These are phyloP conservation scores for Hirtodrosophila trivittata DNA, from an alignment of 2,888 invertebrate species.

Conservation along the genomic window DNA sequence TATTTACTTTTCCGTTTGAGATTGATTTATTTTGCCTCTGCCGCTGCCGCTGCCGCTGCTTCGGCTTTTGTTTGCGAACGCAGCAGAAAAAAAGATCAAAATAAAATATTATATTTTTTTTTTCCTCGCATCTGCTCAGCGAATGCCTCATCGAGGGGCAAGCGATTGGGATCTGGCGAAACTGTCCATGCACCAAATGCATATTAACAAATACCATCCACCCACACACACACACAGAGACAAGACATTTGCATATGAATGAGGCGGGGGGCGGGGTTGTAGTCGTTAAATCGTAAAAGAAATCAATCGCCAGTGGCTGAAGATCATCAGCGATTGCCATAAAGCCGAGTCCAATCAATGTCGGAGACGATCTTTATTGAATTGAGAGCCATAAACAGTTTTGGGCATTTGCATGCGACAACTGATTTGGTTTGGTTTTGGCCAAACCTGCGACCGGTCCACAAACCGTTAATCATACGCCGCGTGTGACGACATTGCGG, in stretches of 20 bases:
- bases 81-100: constrained; percentile 47
- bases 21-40: constrained; percentile 70
- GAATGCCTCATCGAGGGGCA: background rate
- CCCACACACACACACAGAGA: background rate
- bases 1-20: constrained; percentile 68
- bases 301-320: background rate
- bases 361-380: background rate
- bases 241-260: background rate
- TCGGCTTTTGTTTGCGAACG: constrained; percentile 52
- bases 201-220: constrained; percentile 34
- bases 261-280: background rate
- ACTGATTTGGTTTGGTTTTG: constrained; percentile 39
- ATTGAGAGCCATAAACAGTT: too few species aligned
- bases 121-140: constrained; percentile 37
- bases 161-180: constrained; percentile 19
- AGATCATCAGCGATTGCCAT: background rate
- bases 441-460: constrained; percentile 23
- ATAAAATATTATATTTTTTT: too few species aligned
- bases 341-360: too few species aligned
- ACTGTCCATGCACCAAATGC: constrained; percentile 46
- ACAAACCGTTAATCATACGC: constrained; percentile 63
- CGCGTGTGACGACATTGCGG: constrained; percentile 38
- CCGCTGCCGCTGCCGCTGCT: constrained; percentile 33
- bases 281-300: background rate
- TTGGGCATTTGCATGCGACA: background rate